Evolutionary conservation across 2,888 invertebrate species (phyloP), one percentile per base, ranked within the genome.

Genomic region (Hedya salicella): DNA sequence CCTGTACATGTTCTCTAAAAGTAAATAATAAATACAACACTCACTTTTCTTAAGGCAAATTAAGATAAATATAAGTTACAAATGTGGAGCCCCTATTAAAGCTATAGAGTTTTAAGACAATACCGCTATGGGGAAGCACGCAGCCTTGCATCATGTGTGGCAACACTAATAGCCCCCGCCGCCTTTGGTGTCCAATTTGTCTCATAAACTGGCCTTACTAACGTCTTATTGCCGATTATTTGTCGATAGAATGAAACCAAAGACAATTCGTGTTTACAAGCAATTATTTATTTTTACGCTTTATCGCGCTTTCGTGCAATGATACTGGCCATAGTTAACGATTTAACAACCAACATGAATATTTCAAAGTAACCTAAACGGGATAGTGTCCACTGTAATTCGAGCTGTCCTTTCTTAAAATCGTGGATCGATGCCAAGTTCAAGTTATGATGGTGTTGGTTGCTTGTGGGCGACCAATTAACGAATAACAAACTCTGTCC

Each of bases 401-500:
- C 67, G 79, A 72, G 0, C 74, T 65, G 6, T 59, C 3, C 0
- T 17, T 49, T 0, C 36, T 46, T 59, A 62, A 3, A 14, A 16
- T 8, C 1, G 3, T 1, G n/a, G 52, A 21, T 54, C 21, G 4
- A 39, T 17, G 32, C 2, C 50, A 16, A 69, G 77, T 52, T 81
- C 79, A 69, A 17, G 61, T 68, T 74, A 70, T 39, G 68, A n/a
- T 80, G 83, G 87, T 74, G 68, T 68, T 70, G 72, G 67, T 72
- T 59, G 73, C 73, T 82, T 75, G 84, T 85, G 85, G 81, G 85
- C 81, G 87, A 88, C 86, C 89, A 90, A 91, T 91, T 91, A 90
- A 81, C 78, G 83, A 81, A 85, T 87, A 89, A 88, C 88, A 87
- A 90, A 89, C 87, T 88, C 82, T 82, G 77, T 79, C 87, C 88